Conservation (phyloP, 92 coral and sea anemone species). For the Epizoanthus scotinus region DNA sequence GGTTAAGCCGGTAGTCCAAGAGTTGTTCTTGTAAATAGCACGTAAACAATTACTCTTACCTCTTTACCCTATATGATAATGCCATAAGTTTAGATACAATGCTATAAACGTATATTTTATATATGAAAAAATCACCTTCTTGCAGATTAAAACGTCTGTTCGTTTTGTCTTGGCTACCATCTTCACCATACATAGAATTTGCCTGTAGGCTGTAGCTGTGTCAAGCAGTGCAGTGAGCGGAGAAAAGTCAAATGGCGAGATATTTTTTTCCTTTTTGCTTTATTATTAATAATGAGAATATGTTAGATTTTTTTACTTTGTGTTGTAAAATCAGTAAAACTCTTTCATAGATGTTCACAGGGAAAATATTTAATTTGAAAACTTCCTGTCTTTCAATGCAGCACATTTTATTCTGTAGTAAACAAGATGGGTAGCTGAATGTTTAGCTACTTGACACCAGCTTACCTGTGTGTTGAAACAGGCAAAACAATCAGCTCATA, state of each 20-base stretch:
- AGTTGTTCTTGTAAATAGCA: neutral
- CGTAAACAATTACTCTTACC: neutral
- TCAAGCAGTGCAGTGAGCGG: too few species aligned
- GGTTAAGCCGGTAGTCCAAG: neutral
- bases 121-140: conserved; percentile 7
- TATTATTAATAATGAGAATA: too few species aligned
- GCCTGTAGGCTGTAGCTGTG: too few species aligned
- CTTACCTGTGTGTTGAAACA: conserved; percentile 13
- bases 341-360: neutral
- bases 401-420: neutral
- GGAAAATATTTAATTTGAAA: neutral
- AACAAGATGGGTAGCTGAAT: neutral
- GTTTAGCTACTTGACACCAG: neutral
- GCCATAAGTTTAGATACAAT: conserved; percentile 1
- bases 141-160: conserved; percentile 5
- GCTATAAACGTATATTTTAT: neutral
- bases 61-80: neutral
- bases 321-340: neutral
- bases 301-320: neutral
- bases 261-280: too few species aligned
- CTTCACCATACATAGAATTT: neutral
- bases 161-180: neutral
- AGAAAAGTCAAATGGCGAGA: too few species aligned
- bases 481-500: neutral
- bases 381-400: neutral